Evolutionary conservation across 37 sponge, comb jelly and placozoan species (phyloP), one percentile per base, ranked within the genome.

Genomic region (Agelas oroides): DNA sequence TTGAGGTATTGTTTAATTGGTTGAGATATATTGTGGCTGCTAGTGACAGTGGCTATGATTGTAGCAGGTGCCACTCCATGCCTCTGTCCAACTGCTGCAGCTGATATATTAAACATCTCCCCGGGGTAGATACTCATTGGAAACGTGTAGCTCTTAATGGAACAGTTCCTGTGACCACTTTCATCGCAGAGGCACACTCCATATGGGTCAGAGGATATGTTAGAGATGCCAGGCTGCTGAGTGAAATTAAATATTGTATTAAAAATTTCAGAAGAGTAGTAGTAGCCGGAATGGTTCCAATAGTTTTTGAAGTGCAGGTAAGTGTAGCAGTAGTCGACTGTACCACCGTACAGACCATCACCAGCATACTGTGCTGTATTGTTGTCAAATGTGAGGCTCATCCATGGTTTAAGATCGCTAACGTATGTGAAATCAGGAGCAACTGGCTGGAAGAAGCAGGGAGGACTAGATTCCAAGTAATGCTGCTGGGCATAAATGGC

Each of bases 161-260:
- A 30, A 15, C 59, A 31, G 14, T 56, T 1, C 1, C 11, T 3
- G 17, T 18, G 1, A 19, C 16, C 34, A 12, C 28, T 63, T 21
- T 16, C 24, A 77, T 77, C 35, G 27, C 78, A 77, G 15, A 77
- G n/a, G 41, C 62, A 57, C 8, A 77, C 78, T 36, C 46, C 59
- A 35, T n/a, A 36, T 19, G 78, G 78, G 33, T 77, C 64, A 40
- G 78, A 77, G 2, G 78, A 63, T 61, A 77, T 20, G n/a, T 19
- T 1, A 35, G 63, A 63, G 24, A 61, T 46, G 15, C 19, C 19
- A 20, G 14, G 21, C 20, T 35, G 28, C 18, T 60, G 21, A 34
- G 6, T 1, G 8, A 21, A 36, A n/a, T 59, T 34, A 25, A 77
- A 60, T 33, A 35, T 59, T 28, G 31, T 8, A 40, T 59, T n/a